phyloP scores from a whole-genome alignment of 1,140 invertebrate genomes.

The Neuroterus valhalla region DNA sequence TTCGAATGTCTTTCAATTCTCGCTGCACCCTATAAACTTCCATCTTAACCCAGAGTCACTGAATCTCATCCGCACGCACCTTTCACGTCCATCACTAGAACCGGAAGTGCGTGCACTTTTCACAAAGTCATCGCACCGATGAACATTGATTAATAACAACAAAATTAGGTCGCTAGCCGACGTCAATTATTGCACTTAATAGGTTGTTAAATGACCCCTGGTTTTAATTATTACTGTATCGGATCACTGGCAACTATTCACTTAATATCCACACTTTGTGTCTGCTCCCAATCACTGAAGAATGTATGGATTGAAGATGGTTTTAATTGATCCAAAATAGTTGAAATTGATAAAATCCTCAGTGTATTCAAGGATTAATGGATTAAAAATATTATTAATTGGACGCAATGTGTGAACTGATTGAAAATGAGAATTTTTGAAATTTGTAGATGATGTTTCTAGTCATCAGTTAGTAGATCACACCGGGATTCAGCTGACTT shows the following conservation, averaged over 20 bases:
- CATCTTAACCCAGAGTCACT: constrained; percentile 4
- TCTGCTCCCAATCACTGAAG: background rate
- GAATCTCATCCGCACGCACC: background rate
- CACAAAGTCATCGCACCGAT: background rate
- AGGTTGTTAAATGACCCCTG: background rate
- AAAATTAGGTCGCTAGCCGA: constrained; percentile 1
- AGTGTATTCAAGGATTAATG: too few species aligned
- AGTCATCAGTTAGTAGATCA: constrained; percentile 11
- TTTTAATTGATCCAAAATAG: background rate
- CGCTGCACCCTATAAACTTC: background rate
- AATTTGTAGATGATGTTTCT: background rate
- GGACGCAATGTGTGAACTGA: background rate
- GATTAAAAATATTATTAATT: too few species aligned
- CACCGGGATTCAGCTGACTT: constrained; percentile 42
- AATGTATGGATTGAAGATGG: background rate
- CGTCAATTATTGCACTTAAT: background rate
- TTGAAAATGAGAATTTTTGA: background rate
- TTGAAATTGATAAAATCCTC: too few species aligned
- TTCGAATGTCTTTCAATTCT: background rate
- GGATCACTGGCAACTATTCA: background rate
- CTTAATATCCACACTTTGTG: constrained; percentile 27
- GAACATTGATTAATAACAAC: constrained; percentile 16
- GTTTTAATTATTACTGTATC: background rate
- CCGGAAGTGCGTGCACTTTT: background rate
- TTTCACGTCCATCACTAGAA: constrained; percentile 9